Conservation (phyloP, 2,113 vertebrate species). For the Pelobates fuscus region DNA sequence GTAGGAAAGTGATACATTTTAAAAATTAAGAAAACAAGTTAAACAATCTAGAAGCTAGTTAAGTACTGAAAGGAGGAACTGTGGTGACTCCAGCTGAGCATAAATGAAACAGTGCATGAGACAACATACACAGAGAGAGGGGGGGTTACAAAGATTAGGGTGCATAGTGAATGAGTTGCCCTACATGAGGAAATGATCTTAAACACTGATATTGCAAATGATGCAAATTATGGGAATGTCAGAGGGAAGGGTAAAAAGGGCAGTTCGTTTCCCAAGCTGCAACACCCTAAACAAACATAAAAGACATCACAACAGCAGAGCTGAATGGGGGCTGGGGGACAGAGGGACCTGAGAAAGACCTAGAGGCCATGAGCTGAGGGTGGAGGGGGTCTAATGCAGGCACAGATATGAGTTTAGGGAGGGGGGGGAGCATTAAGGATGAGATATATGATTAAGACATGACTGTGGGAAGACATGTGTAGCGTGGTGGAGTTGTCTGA, state of each 20-base stretch:
- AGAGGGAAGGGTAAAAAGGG: constrained; percentile 29
- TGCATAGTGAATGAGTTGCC: not conserved
- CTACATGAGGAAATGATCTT: not conserved
- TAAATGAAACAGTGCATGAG: not conserved
- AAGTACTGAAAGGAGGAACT: no score
- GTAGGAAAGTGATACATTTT: no score
- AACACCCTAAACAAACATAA: constrained; percentile 27
- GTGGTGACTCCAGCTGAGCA: no score
- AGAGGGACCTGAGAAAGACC: constrained; percentile 12
- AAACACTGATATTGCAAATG: not conserved
- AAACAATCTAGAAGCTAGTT: no score
- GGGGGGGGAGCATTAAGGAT: not conserved
- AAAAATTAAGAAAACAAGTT: no score
- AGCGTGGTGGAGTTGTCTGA: not conserved
- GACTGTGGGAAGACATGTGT: not conserved
- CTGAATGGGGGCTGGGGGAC: not conserved
- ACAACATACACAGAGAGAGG: not conserved
- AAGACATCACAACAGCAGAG: constrained; percentile 5
- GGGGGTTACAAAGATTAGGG: not conserved
- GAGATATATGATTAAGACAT: constrained; percentile 5
- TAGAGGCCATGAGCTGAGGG: constrained; percentile 26
- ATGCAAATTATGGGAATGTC: not conserved
- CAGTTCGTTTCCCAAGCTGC: not conserved
- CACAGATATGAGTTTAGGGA: constrained; percentile 19
- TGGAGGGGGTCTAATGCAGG: not conserved